Evolutionary conservation across 2,113 vertebrate species (phyloP), one percentile per base, ranked within the genome.

Genomic region (Gallinago undulata): DNA sequence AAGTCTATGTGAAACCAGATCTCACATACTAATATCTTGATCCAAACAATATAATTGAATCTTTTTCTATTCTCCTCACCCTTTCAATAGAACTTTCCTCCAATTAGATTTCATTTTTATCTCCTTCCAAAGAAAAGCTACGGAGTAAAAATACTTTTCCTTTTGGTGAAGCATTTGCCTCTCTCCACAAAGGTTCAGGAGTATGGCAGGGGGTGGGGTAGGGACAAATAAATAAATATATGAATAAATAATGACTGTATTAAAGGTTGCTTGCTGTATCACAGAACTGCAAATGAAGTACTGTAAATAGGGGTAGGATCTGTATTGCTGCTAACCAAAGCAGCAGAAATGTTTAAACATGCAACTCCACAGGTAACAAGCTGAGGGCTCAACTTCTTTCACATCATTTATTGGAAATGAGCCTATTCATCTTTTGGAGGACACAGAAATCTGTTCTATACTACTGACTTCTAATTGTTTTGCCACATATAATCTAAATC

Each of bases 1-100:
- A 95, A 95, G 73, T 96, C 90, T 87, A 94, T 94, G 97, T 97
- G 97, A 97, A 97, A 97, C 96, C 21, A 25, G 95, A 95, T 95
- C 91, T 93, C 95, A 96, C 95, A 97, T 97, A 96, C 94, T 94
- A 97, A 95, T 96, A 94, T 96, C 94, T 92, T 74, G 90, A 94
- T 92, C 70, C 81, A 78, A 91, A 90, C 86, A 95, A 96, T 94
- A 88, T 77, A 93, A 91, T 23, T 79, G 80, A 89, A 87, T 48
- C 68, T 96, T 91, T 94, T 93, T 89, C 70, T 89, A 37, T 90
- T 89, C 84, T 90, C 86, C 75, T 87, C 67, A 60, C 72, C 53
- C 94, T 87, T 96, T 97, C 91, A 94, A 48, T 19, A 87, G 77
- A 67, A 88, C 84, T 87, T 87, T 87, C 87, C 55, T 89, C 69